These are phyloP conservation scores for Drosophila nr. perissopoda DNA, from an alignment of 2,888 invertebrate genomes.

Conservation along the genomic window DNA sequence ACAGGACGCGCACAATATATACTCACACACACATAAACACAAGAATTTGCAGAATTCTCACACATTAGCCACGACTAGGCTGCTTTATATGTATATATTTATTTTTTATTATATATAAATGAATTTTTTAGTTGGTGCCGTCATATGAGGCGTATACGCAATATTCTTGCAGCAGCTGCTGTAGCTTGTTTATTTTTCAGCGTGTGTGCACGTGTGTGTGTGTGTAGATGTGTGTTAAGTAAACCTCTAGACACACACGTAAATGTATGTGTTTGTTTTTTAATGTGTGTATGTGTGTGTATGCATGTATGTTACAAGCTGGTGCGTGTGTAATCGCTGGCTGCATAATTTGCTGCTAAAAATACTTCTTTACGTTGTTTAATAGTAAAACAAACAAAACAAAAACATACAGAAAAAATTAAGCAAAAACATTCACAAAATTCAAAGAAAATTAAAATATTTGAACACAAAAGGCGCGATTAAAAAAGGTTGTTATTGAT, in stretches of 20 bases:
- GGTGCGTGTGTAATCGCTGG: constrained; percentile 45
- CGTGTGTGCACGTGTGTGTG: constrained; percentile 19
- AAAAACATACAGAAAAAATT: background rate
- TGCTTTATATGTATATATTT: constrained; percentile 16
- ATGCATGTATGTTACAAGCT: constrained; percentile 27
- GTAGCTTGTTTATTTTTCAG: constrained; percentile 15
- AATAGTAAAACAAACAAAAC: constrained; percentile 10
- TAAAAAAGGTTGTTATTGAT: background rate
- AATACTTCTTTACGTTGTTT: constrained; percentile 69
- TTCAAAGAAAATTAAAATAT: constrained; percentile 10
- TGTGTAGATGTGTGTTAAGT: constrained; percentile 33
- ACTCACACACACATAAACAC: constrained; percentile 26
- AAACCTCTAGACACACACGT: constrained; percentile 29
- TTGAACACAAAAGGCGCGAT: background rate
- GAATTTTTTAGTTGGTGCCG: constrained; percentile 44
- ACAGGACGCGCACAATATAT: constrained; percentile 27
- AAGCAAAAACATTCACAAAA: constrained; percentile 16
- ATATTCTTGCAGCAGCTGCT: constrained; percentile 52
- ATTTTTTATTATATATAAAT: constrained; percentile 25
- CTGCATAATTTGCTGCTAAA: constrained; percentile 65
- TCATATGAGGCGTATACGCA: constrained; percentile 58
- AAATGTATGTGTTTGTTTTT: constrained; percentile 8
- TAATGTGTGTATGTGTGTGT: constrained; percentile 11
- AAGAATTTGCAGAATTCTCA: constrained; percentile 31
- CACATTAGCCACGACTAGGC: constrained; percentile 50